Evolutionary conservation across 2,888 invertebrate species (phyloP).

Genomic region (Phymatocera aterrima): DNA sequence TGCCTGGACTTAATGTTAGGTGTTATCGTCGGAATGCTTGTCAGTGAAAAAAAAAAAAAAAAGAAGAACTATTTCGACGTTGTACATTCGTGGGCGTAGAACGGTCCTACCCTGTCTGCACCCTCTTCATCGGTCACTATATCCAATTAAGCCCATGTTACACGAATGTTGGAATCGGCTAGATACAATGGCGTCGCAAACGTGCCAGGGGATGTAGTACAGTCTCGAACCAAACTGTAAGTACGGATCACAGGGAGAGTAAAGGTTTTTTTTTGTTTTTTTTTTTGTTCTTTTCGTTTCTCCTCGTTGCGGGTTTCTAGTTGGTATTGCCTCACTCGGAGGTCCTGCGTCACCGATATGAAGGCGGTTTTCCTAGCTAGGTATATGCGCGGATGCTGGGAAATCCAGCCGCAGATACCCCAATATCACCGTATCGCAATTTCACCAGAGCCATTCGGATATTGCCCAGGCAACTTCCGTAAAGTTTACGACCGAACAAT

Average conservation of each 20-base stretch:
- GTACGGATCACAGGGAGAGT: not conserved
- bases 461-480: constrained; percentile 55
- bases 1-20: not conserved
- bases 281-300: no score
- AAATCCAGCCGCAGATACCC: constrained; percentile 5
- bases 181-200: no score
- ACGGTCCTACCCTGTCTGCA: not conserved
- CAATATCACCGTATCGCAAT: constrained; percentile 53
- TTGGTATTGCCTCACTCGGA: not conserved
- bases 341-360: not conserved
- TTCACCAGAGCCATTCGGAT: constrained; percentile 55
- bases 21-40: not conserved
- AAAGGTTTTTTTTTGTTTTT: constrained; percentile 5
- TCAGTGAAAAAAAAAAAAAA: constrained; percentile 12
- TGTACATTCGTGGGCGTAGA: not conserved
- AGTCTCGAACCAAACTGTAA: no score
- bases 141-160: no score
- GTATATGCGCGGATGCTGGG: constrained; percentile 8
- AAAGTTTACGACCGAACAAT: constrained; percentile 58
- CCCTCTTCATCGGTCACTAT: constrained; percentile 30
- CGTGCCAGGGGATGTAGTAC: no score
- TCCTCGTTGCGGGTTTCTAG: constrained; percentile 10
- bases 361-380: not conserved
- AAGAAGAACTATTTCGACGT: no score
- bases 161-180: no score